These are phyloP conservation scores for Gambelia wislizenii DNA, from an alignment of 2,797 vertebrate species.

Conservation along the genomic window DNA sequence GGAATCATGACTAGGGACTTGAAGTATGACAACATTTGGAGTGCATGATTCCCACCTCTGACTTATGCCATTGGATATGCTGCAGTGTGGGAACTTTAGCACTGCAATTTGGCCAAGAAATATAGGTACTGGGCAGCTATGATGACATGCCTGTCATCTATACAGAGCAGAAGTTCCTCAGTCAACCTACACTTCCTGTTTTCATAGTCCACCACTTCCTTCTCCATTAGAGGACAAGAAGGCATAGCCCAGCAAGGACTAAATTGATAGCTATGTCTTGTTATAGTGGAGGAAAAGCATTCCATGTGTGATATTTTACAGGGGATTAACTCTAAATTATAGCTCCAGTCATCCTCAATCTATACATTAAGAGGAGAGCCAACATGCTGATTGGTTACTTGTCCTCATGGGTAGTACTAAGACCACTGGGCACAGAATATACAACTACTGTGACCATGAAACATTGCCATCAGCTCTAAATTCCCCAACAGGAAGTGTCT, in stretches of 20 bases:
- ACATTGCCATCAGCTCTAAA: neutral
- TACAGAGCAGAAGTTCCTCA: neutral
- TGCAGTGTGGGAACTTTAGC: neutral
- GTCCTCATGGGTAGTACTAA: neutral
- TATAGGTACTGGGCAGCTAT: neutral
- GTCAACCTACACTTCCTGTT: neutral
- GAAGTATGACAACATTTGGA: too few relatives aligned
- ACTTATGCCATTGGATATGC: neutral
- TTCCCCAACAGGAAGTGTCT: neutral
- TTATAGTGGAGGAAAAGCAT: too few relatives aligned
- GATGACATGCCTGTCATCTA: neutral
- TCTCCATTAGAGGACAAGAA: neutral
- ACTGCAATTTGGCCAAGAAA: too few relatives aligned
- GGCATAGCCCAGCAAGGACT: too few relatives aligned
- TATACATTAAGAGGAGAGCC: neutral
- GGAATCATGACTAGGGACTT: too few relatives aligned
- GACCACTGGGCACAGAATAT: neutral
- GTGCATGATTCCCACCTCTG: too few relatives aligned
- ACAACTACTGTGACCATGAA: neutral
- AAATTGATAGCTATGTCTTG: neutral
- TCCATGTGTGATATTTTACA: too few relatives aligned
- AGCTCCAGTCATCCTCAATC: too few relatives aligned
- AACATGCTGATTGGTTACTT: neutral
- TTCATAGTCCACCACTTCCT: neutral
- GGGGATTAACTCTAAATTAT: neutral